Evolutionary conservation across 2,888 invertebrate genomes (phyloP).

Genomic region (Panzeria rudis): DNA sequence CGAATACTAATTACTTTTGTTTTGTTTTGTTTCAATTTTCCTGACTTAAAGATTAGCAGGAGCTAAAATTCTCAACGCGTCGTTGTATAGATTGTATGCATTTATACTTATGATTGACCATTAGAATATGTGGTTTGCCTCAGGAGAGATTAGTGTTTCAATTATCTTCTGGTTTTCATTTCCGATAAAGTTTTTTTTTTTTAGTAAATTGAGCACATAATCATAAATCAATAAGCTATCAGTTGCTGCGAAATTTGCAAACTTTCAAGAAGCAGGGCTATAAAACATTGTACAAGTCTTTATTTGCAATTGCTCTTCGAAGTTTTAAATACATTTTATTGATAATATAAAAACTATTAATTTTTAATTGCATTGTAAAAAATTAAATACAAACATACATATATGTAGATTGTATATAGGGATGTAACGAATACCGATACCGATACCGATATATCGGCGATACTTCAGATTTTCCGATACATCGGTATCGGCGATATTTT

Average conservation of each 20-base stretch:
- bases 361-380: no score
- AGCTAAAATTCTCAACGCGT: constrained; percentile 5
- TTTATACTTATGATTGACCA: constrained; percentile 19
- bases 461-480: no score
- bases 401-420: no score
- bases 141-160: constrained; percentile 21
- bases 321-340: no score
- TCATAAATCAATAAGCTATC: no score
- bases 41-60: constrained; percentile 34
- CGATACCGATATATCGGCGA: no score
- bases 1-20: constrained; percentile 25
- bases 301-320: not conserved
- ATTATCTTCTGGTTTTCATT: constrained; percentile 33
- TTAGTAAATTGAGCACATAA: not conserved
- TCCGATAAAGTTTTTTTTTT: constrained; percentile 20
- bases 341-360: no score
- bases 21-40: not conserved
- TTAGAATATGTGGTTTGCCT: not conserved
- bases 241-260: not conserved
- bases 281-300: not conserved
- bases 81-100: constrained; percentile 32
- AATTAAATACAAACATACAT: no score
- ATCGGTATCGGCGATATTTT: no score
- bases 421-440: no score
- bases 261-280: not conserved